Percentiles rank a stretch among this genome's conserved stretches.
phyloP scores from a whole-genome alignment of 1,140 invertebrate genomes.

The Bombus waltoni region DNA sequence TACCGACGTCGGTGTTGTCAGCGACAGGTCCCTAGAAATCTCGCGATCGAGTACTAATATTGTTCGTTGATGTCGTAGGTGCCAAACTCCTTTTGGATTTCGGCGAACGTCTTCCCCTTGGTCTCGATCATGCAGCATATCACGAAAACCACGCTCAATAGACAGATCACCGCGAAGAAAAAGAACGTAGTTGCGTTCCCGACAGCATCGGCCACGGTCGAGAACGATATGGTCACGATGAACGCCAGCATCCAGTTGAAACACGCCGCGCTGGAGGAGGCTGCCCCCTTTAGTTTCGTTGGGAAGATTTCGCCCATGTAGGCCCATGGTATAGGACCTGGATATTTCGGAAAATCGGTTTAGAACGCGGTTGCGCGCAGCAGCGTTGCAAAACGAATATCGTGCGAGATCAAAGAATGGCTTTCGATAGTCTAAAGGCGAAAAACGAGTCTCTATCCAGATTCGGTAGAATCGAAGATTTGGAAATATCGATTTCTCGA shows the following conservation, averaged over 20 bases:
- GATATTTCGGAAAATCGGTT: neutral
- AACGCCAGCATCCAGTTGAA: conserved; percentile 89
- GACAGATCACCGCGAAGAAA: conserved; percentile 86
- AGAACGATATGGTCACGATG: conserved; percentile 86
- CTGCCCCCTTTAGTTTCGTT: conserved; percentile 86
- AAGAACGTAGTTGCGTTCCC: conserved; percentile 85
- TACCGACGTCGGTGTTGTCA: neutral
- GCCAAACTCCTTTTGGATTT: conserved; percentile 82
- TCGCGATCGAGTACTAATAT: too few species aligned
- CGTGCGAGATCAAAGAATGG: neutral
- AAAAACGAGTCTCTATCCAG: too few species aligned
- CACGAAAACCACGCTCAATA: conserved; percentile 86
- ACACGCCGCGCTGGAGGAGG: conserved; percentile 85
- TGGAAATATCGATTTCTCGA: neutral
- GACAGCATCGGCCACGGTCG: conserved; percentile 83
- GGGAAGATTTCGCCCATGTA: conserved; percentile 87
- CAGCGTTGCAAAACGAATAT: too few species aligned
- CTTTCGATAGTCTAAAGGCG: neutral
- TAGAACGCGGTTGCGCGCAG: too few species aligned
- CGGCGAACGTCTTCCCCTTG: conserved; percentile 85
- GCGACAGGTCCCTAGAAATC: neutral
- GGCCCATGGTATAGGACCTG: conserved; percentile 87
- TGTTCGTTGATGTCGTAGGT: neutral
- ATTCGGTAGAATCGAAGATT: too few species aligned
- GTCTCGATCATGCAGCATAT: conserved; percentile 86